Evolutionary conservation across 2,797 vertebrate species (phyloP), one percentile per base, ranked within the genome.

Genomic region (Brachyalestes nurse): DNA sequence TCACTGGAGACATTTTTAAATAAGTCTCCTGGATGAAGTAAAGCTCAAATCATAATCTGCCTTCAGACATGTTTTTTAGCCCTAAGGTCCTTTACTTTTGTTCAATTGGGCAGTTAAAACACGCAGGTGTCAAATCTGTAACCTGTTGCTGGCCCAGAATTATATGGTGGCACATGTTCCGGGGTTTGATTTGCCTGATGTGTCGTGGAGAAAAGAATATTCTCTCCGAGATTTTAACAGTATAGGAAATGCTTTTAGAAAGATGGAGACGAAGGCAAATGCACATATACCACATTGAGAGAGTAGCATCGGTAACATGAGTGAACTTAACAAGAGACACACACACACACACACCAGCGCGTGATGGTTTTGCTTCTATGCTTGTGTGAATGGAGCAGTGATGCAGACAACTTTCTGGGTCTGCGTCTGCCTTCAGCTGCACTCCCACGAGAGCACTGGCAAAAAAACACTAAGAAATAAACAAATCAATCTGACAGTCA

Each of bases 1-100:
- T 86, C 75, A 82, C 57, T 19, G 2, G 82, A 85, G 84, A 83
- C 76, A 76, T 76, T 74, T 82, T 82, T 75, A 78, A 85, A 85
- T 84, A 88, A 81, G 75, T 82, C 78, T 78, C 80, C 72, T 47
- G 83, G 60, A 81, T 72, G 51, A 82, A 81, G 66, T 65, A 75
- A 80, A 40, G 78, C 71, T 79, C 78, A 53, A 74, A 65, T 72
- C 77, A 58, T 81, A 75, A 77, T 79, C 77, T 57, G 70, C 71
- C 62, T 71, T 67, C 64, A 76, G 34, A 61, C 60, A 1, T 62
- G 60, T 66, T 49, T 67, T 73, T 79, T 76, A 65, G 73, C 79
- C 74, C 64, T 61, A 40, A 57, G 57, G 78, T 80, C 55, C 40
- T 62, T 82, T 69, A 51, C 65, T 80, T 64, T 62, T 53, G 69